Evolutionary conservation across 2,113 vertebrate species (phyloP).

Genomic region (Myrmophylax atrothorax): DNA sequence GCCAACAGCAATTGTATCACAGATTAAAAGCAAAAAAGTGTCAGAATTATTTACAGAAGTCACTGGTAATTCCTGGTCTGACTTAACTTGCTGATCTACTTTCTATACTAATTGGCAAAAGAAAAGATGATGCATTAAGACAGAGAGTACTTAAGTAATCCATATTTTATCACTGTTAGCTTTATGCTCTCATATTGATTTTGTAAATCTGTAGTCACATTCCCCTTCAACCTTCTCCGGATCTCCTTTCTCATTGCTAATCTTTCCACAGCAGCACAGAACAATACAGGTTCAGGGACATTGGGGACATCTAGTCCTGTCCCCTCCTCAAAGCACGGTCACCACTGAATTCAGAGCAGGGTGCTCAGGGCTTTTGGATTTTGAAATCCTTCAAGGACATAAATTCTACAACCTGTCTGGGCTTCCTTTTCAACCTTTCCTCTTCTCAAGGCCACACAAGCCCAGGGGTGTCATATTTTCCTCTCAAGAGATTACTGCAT

Average conservation of each 20-base stretch:
- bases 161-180: background rate
- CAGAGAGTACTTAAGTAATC: background rate
- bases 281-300: background rate
- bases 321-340: background rate
- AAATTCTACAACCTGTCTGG: background rate
- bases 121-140: background rate
- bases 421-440: background rate
- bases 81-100: background rate
- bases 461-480: background rate
- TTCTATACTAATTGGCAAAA: background rate
- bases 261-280: background rate
- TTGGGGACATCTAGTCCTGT: background rate
- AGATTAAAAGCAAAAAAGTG: background rate
- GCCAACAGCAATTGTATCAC: background rate
- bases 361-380: background rate
- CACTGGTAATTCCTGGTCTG: background rate
- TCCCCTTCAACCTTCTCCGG: background rate
- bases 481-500: background rate
- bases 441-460: background rate
- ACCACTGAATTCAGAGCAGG: background rate
- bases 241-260: background rate
- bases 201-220: background rate
- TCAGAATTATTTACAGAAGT: background rate
- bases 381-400: background rate
- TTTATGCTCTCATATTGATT: slow-evolving; percentile 4